phyloP scores from a whole-genome alignment of 2,797 vertebrate genomes.

The Brachyrhaphis roseni region DNA sequence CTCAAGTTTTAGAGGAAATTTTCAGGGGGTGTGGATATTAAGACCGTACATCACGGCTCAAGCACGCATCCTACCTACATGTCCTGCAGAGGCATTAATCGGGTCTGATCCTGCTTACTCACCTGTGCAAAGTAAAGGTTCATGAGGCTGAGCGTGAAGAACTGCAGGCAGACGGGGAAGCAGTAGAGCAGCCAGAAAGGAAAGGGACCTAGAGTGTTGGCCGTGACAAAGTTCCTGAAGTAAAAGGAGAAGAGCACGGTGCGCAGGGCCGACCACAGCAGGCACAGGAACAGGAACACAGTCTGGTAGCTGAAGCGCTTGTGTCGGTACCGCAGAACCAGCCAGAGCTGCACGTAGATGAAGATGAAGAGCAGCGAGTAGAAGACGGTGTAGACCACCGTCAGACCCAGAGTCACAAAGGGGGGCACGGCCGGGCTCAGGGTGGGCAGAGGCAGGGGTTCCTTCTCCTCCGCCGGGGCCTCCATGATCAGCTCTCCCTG shows the following conservation, averaged over 20 bases:
- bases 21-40: neutral
- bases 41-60: neutral
- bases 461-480: constrained; percentile 51
- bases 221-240: constrained; percentile 91
- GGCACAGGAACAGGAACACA: constrained; percentile 95
- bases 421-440: constrained; percentile 91
- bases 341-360: constrained; percentile 94
- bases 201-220: constrained; percentile 90
- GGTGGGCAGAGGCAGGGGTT: constrained; percentile 79
- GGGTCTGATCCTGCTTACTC: constrained; percentile 45
- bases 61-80: neutral
- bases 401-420: constrained; percentile 92
- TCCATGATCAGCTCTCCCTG: constrained; percentile 61
- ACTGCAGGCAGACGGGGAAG: constrained; percentile 96
- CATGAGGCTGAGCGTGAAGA: constrained; percentile 97
- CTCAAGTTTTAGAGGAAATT: too few relatives aligned
- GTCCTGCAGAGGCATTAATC: neutral
- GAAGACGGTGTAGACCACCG: constrained; percentile 90
- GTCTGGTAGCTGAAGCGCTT: constrained; percentile 97
- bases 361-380: constrained; percentile 93
- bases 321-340: constrained; percentile 93
- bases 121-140: constrained; percentile 98
- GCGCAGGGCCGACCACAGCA: constrained; percentile 94
- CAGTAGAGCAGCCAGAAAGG: constrained; percentile 98
- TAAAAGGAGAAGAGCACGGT: constrained; percentile 97